Conservation (phyloP, 1,140 invertebrate species). For the Aricia agestis region DNA sequence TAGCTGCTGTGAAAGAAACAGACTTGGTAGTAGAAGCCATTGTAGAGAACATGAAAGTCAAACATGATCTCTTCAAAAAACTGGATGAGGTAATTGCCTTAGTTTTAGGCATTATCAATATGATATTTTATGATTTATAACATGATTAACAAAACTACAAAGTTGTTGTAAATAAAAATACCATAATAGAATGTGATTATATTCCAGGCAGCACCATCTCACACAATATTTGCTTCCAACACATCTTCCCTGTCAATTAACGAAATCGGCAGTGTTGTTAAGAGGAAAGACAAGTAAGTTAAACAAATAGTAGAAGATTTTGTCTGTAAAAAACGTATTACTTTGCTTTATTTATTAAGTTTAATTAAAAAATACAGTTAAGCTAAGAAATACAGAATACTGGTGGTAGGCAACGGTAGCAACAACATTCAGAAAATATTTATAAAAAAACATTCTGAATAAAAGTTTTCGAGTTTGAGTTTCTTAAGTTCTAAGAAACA, state of each 20-base stretch:
- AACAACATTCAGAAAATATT: no score
- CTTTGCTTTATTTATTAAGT: no score
- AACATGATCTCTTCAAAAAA: conserved; percentile 86
- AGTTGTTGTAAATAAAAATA: no score
- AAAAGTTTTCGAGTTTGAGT: no score
- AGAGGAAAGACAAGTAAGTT: conserved; percentile 78
- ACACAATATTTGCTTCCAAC: conserved; percentile 90
- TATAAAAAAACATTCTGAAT: no score
- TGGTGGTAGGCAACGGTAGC: no score
- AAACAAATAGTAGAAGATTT: no score
- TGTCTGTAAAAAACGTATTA: background rate
- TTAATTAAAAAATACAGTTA: no score
- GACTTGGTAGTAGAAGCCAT: conserved; percentile 93
- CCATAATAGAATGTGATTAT: background rate
- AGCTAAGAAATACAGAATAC: no score
- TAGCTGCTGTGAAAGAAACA: conserved; percentile 78
- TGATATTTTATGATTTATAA: no score
- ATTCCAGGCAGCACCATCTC: conserved; percentile 77
- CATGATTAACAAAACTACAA: no score
- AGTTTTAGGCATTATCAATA: background rate
- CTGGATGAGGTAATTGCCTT: conserved; percentile 73
- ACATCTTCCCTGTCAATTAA: conserved; percentile 91
- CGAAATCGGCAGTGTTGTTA: conserved; percentile 86
- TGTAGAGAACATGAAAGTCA: conserved; percentile 88
- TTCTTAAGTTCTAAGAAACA: no score